Base-by-base conservation (phyloP, 2,797 vertebrate genomes). In the Lagothrix lagotricha region DNA sequence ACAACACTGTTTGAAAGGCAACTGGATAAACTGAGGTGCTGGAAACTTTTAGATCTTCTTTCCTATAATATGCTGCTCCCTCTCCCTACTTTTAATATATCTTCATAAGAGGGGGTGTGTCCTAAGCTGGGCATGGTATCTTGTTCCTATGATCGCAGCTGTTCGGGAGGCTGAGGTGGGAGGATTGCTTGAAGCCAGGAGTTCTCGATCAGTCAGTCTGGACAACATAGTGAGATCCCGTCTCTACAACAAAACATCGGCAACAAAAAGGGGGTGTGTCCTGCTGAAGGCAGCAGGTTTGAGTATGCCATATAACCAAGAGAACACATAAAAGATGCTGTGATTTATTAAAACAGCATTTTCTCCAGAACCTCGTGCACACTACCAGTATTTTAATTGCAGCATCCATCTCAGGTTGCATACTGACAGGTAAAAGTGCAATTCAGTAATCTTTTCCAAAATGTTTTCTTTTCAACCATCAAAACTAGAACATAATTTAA, bases 391-490 rank as follows among this genome's bases (percentile, higher is more conserved):
- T 33, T 58, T 94, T 84, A 30, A 93, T 77, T 57, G 94, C 81
- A 57, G 88, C 12, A 88, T 44, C 50, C 84, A 80, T 19, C 48
- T 76, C 39, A 95, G 52, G n/a, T n/a, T 54, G 30, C 7, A 84
- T 5, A 86, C 50, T 52, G 13, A 77, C 94, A 93, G 75, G n/a
- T 79, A 10, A 75, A 96, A 80, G 85, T 79, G 50, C 93, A 96
- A 82, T 58, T 92, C 77, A 88, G 70, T 58, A 75, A 76, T 48
- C 39, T 85, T 95, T 88, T 80, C 75, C 50, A 97, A 91, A 94
- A 41, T 15, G 36, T 92, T 92, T 97, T 95, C 91, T 91, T 93
- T 80, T 81, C 46, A 94, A 84, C 36, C 75, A 85, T 52, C 41
- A 96, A 92, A 95, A 95, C 1, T 54, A 33, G 44, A 96, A 92